Base-by-base conservation (phyloP, 2,797 vertebrate genomes). In the Cuniculus paca region DNA sequence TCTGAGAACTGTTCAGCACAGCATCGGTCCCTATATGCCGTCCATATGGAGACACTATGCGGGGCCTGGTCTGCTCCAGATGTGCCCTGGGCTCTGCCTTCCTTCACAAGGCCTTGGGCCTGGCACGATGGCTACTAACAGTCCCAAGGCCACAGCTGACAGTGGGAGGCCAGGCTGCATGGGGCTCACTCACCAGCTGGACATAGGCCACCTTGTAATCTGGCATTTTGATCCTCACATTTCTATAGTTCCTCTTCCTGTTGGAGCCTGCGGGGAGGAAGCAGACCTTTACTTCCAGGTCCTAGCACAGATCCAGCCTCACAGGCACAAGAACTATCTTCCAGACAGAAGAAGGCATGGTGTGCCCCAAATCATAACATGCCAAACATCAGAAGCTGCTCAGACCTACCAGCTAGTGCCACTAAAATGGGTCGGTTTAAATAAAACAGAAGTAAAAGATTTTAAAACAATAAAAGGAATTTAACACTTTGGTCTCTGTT, bases 171-270 rank as follows among this genome's bases (percentile, higher is more conserved):
- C 39, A 34, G 31, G 19, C 36, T 42, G 14, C 13, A 54, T 31
- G 48, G 26, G 26, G 24, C 0, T 14, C 92, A 98, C 99, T 99
- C 98, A 99, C 99, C 99, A 99, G 98, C 97, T 99, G 99, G 97
- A 99, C 98, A 6, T 99, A 99, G 45, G 99, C 99, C 0, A 99
- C 99, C 98, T 99, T 99, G 98, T 99, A 99, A 98, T 99, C 99
- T 0, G 99, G 99, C 92, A 97, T 98, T 98, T 99, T 99, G 87
- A 99, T 98, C 58, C 98, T 99, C 97, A 99, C 99, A 94, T 99
- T 99, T 93, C 98, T 99, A 97, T 99, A 98, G 97, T 99, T 99
- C 93, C 99, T 99, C 98, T 99, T 99, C 98, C 99, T 99, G 97
- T 99, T 99, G 94, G 99, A 99, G 92, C 98, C 99, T 97, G 95